Conservation (phyloP, 1,140 invertebrate species). For the Macrocentrus cingulum region DNA sequence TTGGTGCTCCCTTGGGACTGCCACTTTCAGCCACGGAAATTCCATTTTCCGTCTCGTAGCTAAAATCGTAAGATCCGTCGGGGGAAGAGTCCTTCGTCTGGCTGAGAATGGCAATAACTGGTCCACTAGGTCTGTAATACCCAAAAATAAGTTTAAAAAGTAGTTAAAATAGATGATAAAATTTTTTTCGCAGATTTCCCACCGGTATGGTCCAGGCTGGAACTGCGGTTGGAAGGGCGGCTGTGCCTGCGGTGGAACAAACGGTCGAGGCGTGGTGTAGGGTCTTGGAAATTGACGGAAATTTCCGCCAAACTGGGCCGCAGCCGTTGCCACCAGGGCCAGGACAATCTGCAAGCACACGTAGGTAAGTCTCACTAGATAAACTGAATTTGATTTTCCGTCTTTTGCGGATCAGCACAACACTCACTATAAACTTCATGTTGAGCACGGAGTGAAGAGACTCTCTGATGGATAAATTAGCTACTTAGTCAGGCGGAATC, state of each 20-base stretch:
- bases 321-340: constrained; percentile 41
- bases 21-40: constrained; percentile 53
- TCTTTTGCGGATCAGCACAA: no score
- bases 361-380: background rate
- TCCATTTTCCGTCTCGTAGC: constrained; percentile 56
- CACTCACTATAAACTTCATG: constrained; percentile 55
- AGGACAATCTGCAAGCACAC: constrained; percentile 45
- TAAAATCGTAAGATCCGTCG: constrained; percentile 50
- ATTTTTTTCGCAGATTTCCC: constrained; percentile 29
- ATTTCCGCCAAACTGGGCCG: constrained; percentile 40
- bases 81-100: constrained; percentile 46
- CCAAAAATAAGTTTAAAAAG: no score
- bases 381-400: background rate
- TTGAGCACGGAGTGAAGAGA: constrained; percentile 31
- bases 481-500: constrained; percentile 50
- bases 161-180: background rate
- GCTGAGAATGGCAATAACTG: constrained; percentile 48
- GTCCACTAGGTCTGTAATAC: constrained; percentile 30
- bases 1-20: constrained; percentile 44
- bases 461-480: constrained; percentile 27
- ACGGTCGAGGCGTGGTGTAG: constrained; percentile 29
- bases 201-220: constrained; percentile 36
- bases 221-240: constrained; percentile 36
- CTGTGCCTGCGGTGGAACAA: constrained; percentile 20
- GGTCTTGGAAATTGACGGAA: constrained; percentile 40